Evolutionary conservation across 2,888 invertebrate species (phyloP), one percentile per base, ranked within the genome.

Genomic region (Lathronympha strigana): DNA sequence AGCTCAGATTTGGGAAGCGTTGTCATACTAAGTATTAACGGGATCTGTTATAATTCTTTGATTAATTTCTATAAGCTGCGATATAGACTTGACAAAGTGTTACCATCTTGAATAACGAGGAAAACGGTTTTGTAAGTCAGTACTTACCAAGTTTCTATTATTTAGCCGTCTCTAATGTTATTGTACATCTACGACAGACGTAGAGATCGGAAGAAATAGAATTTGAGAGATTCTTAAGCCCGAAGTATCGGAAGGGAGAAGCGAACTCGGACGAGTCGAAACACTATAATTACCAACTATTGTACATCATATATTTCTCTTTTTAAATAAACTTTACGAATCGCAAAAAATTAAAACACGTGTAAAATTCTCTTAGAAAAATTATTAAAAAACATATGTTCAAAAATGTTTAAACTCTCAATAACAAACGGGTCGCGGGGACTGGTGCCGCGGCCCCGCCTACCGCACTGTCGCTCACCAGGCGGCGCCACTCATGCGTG

Each of bases 221-320:
- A 49, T 19, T 21, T 28, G 13, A 64, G 66, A 66, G 66, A 66
- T 66, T 66, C 66, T 28, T 40, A 40, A 58, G 47, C 25, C 66
- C 53, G 33, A 58, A 36, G 36, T 50, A 23, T 51, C 36, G 58
- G 64, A 28, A 51, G 43, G 57, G 43, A 43, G 25, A 57, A 31
- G 43, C 43, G 31, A 28, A 43, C 43, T 33, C 57, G 19, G 43
- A 43, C 43, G 57, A 31, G 40, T 43, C 17, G 19, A 28, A 31
- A n/a, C 19, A 82, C 77, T 75, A 73, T 75, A 77, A 76, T 78
- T 80, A 80, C 76, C 77, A 77, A 75, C 79, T 83, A 83, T 79
- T 76, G 57, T 45, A 76, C 67, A 70, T 43, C 55, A 57, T 43
- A 63, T 58, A 72, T 74, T 73, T 68, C 68, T 67, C 70, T 71